Base-by-base conservation (phyloP, 2,797 vertebrate species). In the Malurus leucopterus region DNA sequence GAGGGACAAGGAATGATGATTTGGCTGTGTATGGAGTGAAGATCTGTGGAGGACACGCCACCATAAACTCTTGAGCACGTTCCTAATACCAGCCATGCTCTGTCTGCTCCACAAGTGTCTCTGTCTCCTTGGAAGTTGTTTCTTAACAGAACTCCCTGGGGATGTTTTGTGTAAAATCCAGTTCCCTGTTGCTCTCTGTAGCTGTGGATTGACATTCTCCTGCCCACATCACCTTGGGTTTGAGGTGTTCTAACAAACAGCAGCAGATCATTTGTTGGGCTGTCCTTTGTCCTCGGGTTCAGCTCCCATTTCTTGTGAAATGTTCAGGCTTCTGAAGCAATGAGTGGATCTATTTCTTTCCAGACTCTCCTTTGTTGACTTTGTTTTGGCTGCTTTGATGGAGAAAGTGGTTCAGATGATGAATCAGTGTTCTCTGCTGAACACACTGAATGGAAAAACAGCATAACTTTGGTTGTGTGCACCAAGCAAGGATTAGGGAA, bases 391-490 rank as follows among this genome's bases (percentile, higher is more conserved):
- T 86, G 53, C 46, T 78, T 75, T 63, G 51, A 43, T 26, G 93
- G 93, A 93, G 91, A 90, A 94, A 90, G 76, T 87, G 67, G 49
- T 70, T 94, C 77, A 92, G 36, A 19, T 15, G 57, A 89, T 84
- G 92, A 93, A 63, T 94, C 88, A 59, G 5, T 84, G 67, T 73
- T 92, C 29, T 18, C 44, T 84, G 63, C 49, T 84, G 80, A 87
- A 2, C 40, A 43, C 12, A 24, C 36, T 38, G 13, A 26, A 21
- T 82, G 91, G 80, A 93, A 92, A 91, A 94, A 54, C 34, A 46
- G 59, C 18, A 9, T 86, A 53, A 70, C 40, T 72, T 19, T 23
- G 49, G 10, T 71, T 84, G 30, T 75, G 22, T 80, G 38, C 44
- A 49, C 87, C 32, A 29, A 62, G 34, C n/a, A 41, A 38, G 76